phyloP scores from a whole-genome alignment of 2,113 vertebrate species.

The Nerophis ophidion region DNA sequence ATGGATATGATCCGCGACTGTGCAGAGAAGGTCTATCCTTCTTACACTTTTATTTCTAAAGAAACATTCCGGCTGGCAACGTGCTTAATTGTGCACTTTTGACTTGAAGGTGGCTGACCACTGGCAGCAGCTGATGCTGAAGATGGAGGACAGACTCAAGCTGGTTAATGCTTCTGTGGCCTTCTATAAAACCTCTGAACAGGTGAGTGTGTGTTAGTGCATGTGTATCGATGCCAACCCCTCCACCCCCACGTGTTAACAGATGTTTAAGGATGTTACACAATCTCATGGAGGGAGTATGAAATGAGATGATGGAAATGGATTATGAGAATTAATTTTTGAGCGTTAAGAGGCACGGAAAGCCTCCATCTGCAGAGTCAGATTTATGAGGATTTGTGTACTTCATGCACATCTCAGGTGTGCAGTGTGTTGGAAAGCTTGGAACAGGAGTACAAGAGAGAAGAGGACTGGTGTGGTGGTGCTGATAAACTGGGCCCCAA shows the following conservation, averaged over 20 bases:
- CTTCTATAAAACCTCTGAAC: constrained; percentile 98
- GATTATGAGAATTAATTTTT: neutral
- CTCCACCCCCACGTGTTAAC: neutral
- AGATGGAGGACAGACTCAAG: constrained; percentile 98
- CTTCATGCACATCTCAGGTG: constrained; percentile 72
- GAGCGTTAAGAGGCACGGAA: neutral
- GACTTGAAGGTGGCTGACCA: constrained; percentile 83
- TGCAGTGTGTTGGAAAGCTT: constrained; percentile 97
- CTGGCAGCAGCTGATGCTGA: constrained; percentile 99
- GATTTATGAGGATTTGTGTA: neutral
- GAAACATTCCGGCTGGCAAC: neutral
- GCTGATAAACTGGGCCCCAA: constrained; percentile 96
- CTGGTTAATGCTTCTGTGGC: constrained; percentile 97
- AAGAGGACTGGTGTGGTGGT: constrained; percentile 98
- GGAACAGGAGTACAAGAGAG: constrained; percentile 96
- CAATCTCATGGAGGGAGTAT: neutral
- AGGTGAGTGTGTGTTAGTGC: constrained; percentile 59
- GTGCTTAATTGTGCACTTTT: constrained; percentile 7
- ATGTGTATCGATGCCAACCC: neutral
- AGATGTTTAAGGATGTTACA: neutral
- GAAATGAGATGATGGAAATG: neutral
- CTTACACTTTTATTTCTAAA: neutral
- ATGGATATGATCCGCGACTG: constrained; percentile 99
- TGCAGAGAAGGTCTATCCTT: constrained; percentile 79
- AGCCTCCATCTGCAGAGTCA: neutral